Conservation (phyloP, 1,140 invertebrate genomes). For the Procambarus clarkii region DNA sequence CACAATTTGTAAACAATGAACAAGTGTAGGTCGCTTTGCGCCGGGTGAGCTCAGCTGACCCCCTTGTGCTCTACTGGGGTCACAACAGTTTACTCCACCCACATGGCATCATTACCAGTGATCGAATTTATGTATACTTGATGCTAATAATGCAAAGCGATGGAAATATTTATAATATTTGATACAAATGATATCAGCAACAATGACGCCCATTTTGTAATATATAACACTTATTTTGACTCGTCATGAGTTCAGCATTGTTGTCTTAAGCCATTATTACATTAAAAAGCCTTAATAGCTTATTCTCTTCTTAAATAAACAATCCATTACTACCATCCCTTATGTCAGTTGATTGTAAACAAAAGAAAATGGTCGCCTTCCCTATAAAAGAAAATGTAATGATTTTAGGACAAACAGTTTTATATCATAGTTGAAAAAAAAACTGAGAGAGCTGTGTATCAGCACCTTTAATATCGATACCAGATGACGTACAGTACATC, state of each 20-base stretch:
- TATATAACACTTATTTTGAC: background rate
- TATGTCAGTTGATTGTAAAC: background rate
- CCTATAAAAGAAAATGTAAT: background rate
- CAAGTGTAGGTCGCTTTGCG: slow-evolving; percentile 49
- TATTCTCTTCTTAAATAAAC: background rate
- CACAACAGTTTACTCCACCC: background rate
- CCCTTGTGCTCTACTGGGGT: background rate
- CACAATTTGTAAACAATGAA: slow-evolving; percentile 57
- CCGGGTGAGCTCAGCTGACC: background rate
- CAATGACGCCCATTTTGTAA: background rate
- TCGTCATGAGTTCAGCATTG: background rate
- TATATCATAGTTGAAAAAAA: background rate
- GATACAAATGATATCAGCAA: background rate
- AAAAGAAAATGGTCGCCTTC: background rate
- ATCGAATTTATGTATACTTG: background rate
- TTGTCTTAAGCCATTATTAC: background rate
- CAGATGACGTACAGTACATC: too few species aligned
- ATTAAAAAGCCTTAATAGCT: background rate
- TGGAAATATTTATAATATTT: background rate
- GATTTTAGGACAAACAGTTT: background rate
- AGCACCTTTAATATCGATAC: too few species aligned
- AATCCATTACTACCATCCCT: background rate
- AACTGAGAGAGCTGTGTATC: too few species aligned
- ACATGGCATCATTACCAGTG: background rate
- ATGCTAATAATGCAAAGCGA: background rate